A percentile compares a stretch with the other conserved stretches of the same genome.
phyloP scores from a whole-genome alignment of 1,140 invertebrate species.

The Dinoponera quadriceps region DNA sequence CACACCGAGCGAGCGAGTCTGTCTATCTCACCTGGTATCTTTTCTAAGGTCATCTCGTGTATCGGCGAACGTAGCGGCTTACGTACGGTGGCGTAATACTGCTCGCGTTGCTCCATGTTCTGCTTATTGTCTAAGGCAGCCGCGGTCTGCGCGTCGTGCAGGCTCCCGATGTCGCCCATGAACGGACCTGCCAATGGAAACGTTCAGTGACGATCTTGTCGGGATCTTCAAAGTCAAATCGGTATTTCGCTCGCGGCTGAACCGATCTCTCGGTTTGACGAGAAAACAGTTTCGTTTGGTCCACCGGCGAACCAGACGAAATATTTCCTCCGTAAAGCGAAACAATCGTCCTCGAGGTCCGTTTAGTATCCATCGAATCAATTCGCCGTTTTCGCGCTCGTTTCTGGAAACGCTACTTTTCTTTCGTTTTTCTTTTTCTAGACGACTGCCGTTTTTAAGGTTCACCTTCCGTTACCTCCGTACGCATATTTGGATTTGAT shows the following conservation, averaged over 20 bases:
- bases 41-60: slow-evolving; percentile 85
- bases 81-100: slow-evolving; percentile 87
- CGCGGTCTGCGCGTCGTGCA: slow-evolving; percentile 84
- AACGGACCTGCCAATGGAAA: slow-evolving; percentile 80
- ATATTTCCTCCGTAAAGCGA: no score
- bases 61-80: slow-evolving; percentile 85
- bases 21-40: slow-evolving; percentile 85
- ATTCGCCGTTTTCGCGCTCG: no score
- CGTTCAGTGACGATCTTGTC: background rate
- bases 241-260: background rate
- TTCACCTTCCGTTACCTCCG: background rate
- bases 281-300: background rate
- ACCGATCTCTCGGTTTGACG: background rate
- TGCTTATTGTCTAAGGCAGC: slow-evolving; percentile 87
- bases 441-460: no score
- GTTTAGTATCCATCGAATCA: no score
- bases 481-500: background rate
- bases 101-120: slow-evolving; percentile 86
- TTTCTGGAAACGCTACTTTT: no score
- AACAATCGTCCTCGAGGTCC: no score
- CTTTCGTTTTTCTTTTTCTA: no score
- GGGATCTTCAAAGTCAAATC: background rate
- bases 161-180: slow-evolving; percentile 83
- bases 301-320: no score
- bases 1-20: background rate